Evolutionary conservation across 2,113 vertebrate species (phyloP).

Genomic region (Guaruba guarouba): DNA sequence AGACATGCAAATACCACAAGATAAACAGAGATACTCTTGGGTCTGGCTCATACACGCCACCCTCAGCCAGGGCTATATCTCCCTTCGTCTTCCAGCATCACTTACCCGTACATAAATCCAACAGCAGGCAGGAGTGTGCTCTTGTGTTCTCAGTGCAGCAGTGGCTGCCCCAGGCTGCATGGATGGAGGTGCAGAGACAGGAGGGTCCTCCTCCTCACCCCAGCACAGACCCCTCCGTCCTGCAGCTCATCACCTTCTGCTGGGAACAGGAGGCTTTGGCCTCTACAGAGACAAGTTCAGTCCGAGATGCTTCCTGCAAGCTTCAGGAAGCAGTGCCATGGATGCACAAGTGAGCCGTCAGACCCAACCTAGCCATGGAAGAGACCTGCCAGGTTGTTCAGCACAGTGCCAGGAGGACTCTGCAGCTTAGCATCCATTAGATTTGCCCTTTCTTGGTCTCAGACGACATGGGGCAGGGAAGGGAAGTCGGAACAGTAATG

Average conservation of each 20-base stretch:
- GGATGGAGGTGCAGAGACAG: background rate
- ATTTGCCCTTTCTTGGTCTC: background rate
- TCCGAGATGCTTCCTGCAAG: background rate
- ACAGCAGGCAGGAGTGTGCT: rapidly evolving
- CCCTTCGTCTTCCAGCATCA: background rate
- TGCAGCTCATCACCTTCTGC: background rate
- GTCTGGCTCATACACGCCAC: background rate
- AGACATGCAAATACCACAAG: background rate
- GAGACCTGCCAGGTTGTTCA: background rate
- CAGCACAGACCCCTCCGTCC: background rate
- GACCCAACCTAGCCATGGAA: background rate
- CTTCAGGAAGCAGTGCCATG: background rate
- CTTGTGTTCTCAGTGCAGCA: background rate
- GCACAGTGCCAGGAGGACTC: background rate
- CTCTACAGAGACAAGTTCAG: rapidly evolving
- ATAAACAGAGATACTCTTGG: background rate
- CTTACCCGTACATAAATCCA: background rate
- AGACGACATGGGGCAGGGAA: rapidly evolving
- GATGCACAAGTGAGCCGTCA: background rate
- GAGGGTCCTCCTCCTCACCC: background rate
- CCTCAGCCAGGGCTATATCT: background rate
- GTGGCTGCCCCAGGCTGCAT: background rate
- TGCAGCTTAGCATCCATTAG: background rate
- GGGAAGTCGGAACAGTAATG: background rate
- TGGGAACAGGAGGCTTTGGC: background rate